Base-by-base conservation (phyloP, 2,888 invertebrate genomes). In the Eucera pruinosa region DNA sequence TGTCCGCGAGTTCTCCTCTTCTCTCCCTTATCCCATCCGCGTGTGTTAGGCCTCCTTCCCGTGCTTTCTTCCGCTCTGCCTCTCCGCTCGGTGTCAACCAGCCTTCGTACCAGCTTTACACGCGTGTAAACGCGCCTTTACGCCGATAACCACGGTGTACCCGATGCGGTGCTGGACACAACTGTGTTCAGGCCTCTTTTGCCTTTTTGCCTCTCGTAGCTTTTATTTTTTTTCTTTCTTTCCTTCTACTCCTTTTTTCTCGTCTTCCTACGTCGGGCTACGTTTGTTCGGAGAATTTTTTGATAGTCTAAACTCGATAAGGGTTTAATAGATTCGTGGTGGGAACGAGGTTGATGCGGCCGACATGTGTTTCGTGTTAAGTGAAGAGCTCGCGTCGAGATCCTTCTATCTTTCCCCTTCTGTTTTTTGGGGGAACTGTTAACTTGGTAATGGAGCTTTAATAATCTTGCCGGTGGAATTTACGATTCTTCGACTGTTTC, bases 1-100 rank as follows among this genome's bases (percentile, higher is more conserved):
- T 92, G 91, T 92, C 88, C 50, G 77, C 83, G 82, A 72, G 76
- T 77, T 84, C 82, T 76, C 70, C 58, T 65, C 64, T 64, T 69
- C 43, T 60, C 69, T 65, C 69, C 70, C 62, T 69, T 68, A 54
- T 57, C 70, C 73, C 60, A 52, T 52, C 60, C 65, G 33, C 62
- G 71, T 41, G 52, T 54, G 57, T 47, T 39, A 47, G 52, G 45
- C 60, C 69, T 66, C 30, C 68, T 66, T 33, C 66, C 60, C 47
- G 69, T 54, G 55, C 36, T 54, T 52, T 68, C 69, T 64, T 48
- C 57, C 70, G 68, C 43, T 33, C 3, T 62, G 61, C 47, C 58
- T 62, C 52, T n/a, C 48, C 52, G 45, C 71, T 33, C 67, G 72
- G 74, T 55, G 72, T 78, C 69, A 72, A 79, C 71, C 73, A 55